Evolutionary conservation across 2,888 invertebrate species (phyloP).

Genomic region (Trissoscelio sp.): DNA sequence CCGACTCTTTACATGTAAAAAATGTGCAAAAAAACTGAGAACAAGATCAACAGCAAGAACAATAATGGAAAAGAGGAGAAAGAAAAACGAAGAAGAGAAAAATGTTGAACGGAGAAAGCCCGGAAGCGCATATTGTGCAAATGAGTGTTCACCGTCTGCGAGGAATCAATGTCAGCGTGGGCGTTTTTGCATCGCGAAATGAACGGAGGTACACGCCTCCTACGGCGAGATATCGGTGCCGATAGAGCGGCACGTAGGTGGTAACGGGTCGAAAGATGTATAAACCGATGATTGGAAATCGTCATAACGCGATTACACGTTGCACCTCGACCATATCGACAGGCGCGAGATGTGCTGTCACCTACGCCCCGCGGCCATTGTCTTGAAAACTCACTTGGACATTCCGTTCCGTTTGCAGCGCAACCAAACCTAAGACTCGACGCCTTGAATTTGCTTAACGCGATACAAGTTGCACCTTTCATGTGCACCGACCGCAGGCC

Average conservation of each 20-base stretch:
- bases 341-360: constrained; percentile 57
- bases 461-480: constrained; percentile 39
- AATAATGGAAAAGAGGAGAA: constrained; percentile 6
- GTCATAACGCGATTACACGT: constrained; percentile 69
- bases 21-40: too few relatives aligned
- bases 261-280: constrained; percentile 64
- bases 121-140: constrained; percentile 68
- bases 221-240: constrained; percentile 67
- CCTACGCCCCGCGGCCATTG: constrained; percentile 52
- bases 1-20: too few relatives aligned
- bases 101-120: constrained; percentile 56
- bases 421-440: too few relatives aligned
- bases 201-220: constrained; percentile 67
- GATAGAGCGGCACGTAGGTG: constrained; percentile 66
- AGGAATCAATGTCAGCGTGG: constrained; percentile 71
- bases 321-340: constrained; percentile 59
- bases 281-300: constrained; percentile 69
- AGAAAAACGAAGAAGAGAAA: constrained; percentile 5
- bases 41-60: not conserved
- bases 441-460: too few relatives aligned
- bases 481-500: constrained; percentile 17
- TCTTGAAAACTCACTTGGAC: constrained; percentile 46
- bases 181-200: constrained; percentile 67
- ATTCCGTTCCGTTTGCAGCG: not conserved
- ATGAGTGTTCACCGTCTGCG: constrained; percentile 64